Evolutionary conservation across 2,888 invertebrate genomes (phyloP).

Genomic region (Phortica magna): DNA sequence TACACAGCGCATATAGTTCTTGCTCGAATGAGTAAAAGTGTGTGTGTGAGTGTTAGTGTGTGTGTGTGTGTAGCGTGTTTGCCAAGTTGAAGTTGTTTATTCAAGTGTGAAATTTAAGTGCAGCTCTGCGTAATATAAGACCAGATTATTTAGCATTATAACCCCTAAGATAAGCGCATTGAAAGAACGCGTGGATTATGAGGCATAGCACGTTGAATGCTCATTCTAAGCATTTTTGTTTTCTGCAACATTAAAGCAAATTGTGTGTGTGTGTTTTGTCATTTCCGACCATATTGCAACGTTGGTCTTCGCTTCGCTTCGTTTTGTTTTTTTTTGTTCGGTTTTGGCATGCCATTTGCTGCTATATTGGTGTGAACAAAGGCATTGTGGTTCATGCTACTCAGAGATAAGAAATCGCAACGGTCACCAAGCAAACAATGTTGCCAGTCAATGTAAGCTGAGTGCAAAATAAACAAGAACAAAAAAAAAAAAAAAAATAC

Average conservation of each 20-base stretch:
- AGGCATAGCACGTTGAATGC: background rate
- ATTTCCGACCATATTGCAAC: background rate
- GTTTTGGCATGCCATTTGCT: background rate
- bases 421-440: background rate
- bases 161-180: constrained; percentile 56
- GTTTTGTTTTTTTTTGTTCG: background rate
- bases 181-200: background rate
- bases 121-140: constrained; percentile 57
- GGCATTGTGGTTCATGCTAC: background rate
- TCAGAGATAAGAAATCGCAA: background rate
- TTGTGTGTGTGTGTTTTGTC: constrained; percentile 12
- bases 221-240: constrained; percentile 15
- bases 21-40: background rate
- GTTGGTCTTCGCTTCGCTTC: background rate
- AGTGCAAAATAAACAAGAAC: too few species aligned
- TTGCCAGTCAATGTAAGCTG: too few species aligned
- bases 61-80: background rate
- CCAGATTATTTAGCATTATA: constrained; percentile 60
- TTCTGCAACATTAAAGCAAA: background rate
- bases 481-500: too few species aligned
- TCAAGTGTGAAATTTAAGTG: constrained; percentile 69
- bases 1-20: background rate
- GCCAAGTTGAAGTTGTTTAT: constrained; percentile 62
- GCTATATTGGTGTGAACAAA: background rate
- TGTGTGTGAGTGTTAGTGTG: background rate